Percentiles rank a stretch among this genome's conserved stretches.
Conservation (phyloP, 2,113 vertebrate genomes). For the Brachyistius frenatus region DNA sequence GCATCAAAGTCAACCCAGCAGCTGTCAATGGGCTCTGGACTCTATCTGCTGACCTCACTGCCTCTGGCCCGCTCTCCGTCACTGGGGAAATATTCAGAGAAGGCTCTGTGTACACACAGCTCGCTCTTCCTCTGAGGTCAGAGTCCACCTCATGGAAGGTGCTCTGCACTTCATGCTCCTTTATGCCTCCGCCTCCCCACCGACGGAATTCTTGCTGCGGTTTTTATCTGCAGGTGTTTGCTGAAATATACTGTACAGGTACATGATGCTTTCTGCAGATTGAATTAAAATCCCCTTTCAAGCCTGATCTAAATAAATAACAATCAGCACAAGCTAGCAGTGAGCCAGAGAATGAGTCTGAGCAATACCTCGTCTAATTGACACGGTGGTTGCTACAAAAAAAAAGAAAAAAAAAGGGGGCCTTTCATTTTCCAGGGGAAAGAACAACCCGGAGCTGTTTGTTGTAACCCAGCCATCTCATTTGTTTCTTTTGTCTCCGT, state of each 20-base stretch:
- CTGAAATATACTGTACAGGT: conserved; percentile 22
- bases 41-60: conserved; percentile 74
- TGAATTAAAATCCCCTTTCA: conserved; percentile 37
- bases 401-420: conserved; percentile 20
- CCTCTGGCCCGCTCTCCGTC: conserved; percentile 62
- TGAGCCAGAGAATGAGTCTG: conserved; percentile 50
- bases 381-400: conserved; percentile 44
- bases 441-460: conserved; percentile 75
- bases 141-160: conserved; percentile 45
- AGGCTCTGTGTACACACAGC: conserved; percentile 62
- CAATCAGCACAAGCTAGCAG: conserved; percentile 56
- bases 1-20: conserved; percentile 82
- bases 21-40: conserved; percentile 79
- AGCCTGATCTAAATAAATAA: conserved; percentile 64
- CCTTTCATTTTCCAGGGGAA: conserved; percentile 68
- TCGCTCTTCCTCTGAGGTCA: conserved; percentile 53
- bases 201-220: conserved; percentile 43
- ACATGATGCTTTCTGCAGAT: conserved; percentile 8
- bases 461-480: conserved; percentile 72
- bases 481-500: conserved; percentile 77
- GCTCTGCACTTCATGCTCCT: conserved; percentile 52
- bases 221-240: conserved; percentile 51
- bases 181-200: conserved; percentile 48
- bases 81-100: conserved; percentile 71
- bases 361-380: conserved; percentile 69